These are phyloP conservation scores for Myotis findleyi DNA, from an alignment of 2,797 vertebrate species.

Conservation along the genomic window DNA sequence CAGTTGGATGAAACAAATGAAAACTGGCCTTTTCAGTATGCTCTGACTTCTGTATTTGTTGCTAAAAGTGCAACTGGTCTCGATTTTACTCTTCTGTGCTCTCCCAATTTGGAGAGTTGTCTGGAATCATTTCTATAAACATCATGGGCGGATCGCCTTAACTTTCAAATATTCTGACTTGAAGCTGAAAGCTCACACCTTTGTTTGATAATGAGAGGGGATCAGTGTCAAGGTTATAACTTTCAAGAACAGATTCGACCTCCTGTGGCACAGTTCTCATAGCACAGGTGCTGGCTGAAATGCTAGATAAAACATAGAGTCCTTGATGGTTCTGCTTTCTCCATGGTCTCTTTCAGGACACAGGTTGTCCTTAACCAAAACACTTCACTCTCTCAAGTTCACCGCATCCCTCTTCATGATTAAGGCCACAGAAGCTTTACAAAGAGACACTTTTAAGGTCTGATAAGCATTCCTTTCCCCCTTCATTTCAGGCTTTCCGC, in stretches of 20 bases:
- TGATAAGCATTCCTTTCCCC: neutral
- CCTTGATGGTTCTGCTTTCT: neutral
- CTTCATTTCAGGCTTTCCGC: conserved; percentile 8
- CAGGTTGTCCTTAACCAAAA: neutral
- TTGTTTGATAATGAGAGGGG: conserved; percentile 15
- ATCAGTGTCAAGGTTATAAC: conserved; percentile 16
- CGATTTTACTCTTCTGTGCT: conserved; percentile 79
- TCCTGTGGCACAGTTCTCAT: neutral
- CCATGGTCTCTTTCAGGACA: neutral
- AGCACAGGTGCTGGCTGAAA: conserved; percentile 26
- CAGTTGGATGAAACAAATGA: conserved; percentile 65
- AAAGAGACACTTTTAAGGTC: neutral
- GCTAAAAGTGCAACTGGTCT: conserved; percentile 80
- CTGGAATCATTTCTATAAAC: conserved; percentile 67
- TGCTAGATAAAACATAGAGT: neutral
- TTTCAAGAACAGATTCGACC: conserved; percentile 59
- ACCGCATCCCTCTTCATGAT: neutral
- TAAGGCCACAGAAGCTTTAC: neutral
- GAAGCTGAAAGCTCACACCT: neutral
- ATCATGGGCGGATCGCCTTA: neutral
- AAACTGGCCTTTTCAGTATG: conserved; percentile 61
- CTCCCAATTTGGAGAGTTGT: conserved; percentile 42
- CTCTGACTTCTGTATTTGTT: conserved; percentile 78
- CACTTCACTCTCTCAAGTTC: neutral
- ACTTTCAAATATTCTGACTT: conserved; percentile 24